Evolutionary conservation across 2,113 vertebrate species (phyloP), one percentile per base, ranked within the genome.

Genomic region (Tringa solitaria): DNA sequence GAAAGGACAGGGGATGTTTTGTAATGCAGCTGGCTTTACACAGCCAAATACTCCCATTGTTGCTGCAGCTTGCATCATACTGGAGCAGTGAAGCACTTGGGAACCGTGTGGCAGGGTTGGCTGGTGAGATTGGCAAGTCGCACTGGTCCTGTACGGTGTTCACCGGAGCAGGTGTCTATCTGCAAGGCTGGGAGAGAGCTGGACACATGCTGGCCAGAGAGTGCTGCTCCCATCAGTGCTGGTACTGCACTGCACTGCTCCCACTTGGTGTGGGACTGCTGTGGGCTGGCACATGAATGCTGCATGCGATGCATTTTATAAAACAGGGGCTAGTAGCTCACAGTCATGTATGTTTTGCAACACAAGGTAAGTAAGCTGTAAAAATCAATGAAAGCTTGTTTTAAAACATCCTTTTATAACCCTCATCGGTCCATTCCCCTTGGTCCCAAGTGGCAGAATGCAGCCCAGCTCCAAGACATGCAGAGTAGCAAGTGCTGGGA

Each of bases 341-440:
- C 2, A 2, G 59, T 60, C 33, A 0, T 0, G 12, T 21, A 10
- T 2, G 0, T 46, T 63, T 39, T 37, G 59, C 39, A 30, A n/a
- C 32, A 20, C 57, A 18, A 35, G 39, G 43, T 26, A 4, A 45
- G 64, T 0, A 14, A 73, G 68, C n/a, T 81, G 35, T 41, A 64
- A 77, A 35, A 46, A 28, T 69, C 59, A 22, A 2, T 78, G 48
- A 43, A 41, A 51, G 22, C 53, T 81, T 12, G 12, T 77, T 81
- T 27, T 46, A 27, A 84, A 84, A 3, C 54, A 53, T 26, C 11
- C 22, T 8, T 60, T 77, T 74, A 7, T 60, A 81, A 74, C 9
- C 46, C 8, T 54, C 28, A 4, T 64, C 39, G 41, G 35, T 33
- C 33, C 9, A 7, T 23, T 69, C 37, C 19, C 14, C 24, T 21